Conservation (phyloP, 1,140 invertebrate species). For the Drosophila nigrodunni region DNA sequence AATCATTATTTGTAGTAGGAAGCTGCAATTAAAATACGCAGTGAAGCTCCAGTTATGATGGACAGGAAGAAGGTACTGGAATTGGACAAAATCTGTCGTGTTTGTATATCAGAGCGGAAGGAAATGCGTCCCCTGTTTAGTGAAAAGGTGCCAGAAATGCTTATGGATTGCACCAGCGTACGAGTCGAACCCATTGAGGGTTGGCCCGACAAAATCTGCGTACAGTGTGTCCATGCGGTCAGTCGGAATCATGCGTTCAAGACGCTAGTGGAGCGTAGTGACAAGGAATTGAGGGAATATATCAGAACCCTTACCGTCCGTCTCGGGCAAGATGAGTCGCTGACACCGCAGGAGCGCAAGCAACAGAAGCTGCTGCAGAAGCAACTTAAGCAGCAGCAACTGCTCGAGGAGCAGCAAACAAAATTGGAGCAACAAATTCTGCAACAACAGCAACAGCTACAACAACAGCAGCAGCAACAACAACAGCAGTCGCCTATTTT, state of each 20-base stretch:
- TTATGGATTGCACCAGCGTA: constrained; percentile 87
- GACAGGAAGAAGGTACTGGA: constrained; percentile 81
- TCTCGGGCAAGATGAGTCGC: constrained; percentile 52
- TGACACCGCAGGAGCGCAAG: constrained; percentile 62
- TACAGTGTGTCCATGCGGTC: constrained; percentile 87
- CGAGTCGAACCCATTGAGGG: constrained; percentile 86
- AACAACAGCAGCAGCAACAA: constrained; percentile 56
- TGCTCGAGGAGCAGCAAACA: constrained; percentile 63
- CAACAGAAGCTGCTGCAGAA: constrained; percentile 70
- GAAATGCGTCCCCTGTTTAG: constrained; percentile 87
- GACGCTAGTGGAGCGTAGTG: constrained; percentile 86
- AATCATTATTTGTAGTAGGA: constrained; percentile 9
- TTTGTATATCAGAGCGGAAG: constrained; percentile 87
- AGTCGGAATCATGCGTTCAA: constrained; percentile 87
- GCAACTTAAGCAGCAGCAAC: constrained; percentile 64
- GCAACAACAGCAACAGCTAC: constrained; percentile 48
- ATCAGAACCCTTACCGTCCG: constrained; percentile 76
- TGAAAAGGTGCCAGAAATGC: constrained; percentile 87
- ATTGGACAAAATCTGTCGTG: constrained; percentile 87
- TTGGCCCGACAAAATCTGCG: constrained; percentile 86
- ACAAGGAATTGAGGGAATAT: constrained; percentile 85
- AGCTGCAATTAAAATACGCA: constrained; percentile 5
- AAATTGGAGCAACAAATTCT: constrained; percentile 55
- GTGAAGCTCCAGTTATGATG: constrained; percentile 51
- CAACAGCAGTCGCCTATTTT: constrained; percentile 40